Percentiles rank a stretch among this genome's conserved stretches.
phyloP scores from a whole-genome alignment of 1,140 invertebrate species.

The Apis dorsata region DNA sequence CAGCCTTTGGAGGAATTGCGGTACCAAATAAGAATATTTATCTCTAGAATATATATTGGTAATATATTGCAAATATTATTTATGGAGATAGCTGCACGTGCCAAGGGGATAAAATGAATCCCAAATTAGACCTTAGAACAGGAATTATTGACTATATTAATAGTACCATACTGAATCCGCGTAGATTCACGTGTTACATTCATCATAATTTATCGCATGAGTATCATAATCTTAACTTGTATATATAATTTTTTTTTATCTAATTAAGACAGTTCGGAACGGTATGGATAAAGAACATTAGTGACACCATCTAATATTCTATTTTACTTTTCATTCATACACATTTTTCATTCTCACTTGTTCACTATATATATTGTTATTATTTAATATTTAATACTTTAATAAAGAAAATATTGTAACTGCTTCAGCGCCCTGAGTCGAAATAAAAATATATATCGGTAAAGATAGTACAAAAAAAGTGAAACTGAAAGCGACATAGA shows the following conservation, averaged over 20 bases:
- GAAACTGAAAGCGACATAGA: conserved; percentile 31
- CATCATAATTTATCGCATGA: conserved; percentile 59
- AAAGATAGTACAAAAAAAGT: conserved; percentile 38
- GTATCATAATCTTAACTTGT: conserved; percentile 61
- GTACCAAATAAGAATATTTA: background rate
- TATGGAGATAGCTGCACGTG: conserved; percentile 14
- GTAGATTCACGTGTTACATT: conserved; percentile 56
- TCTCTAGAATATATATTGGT: background rate
- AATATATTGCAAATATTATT: conserved; percentile 20
- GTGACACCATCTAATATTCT: conserved; percentile 49
- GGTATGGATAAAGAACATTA: conserved; percentile 70
- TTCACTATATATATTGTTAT: conserved; percentile 38
- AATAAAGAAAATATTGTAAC: conserved; percentile 64
- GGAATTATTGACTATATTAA: conserved; percentile 63
- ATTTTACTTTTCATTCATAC: background rate
- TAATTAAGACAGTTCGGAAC: conserved; percentile 72
- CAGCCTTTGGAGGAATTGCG: background rate
- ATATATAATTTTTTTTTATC: conserved; percentile 64
- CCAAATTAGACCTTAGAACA: conserved; percentile 61
- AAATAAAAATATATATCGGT: conserved; percentile 37
- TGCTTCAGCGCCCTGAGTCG: conserved; percentile 49
- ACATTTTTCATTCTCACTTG: background rate
- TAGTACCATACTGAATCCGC: conserved; percentile 61
- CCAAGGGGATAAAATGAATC: conserved; percentile 38
- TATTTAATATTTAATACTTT: conserved; percentile 66